phyloP scores from a whole-genome alignment of 2,888 invertebrate genomes.

The Tribolium freemani region DNA sequence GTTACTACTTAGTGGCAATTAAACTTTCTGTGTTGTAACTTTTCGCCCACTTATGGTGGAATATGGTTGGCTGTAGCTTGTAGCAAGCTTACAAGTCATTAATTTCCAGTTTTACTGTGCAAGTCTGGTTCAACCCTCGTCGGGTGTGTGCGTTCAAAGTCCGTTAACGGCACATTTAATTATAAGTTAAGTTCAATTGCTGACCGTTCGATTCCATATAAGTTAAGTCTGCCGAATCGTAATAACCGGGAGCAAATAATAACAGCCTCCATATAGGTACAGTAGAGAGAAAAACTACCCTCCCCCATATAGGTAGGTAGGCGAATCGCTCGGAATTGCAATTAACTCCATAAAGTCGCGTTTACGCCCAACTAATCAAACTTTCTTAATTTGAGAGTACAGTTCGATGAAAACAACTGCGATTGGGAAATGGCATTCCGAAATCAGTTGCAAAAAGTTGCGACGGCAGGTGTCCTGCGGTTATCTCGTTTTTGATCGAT shows the following conservation, averaged over 20 bases:
- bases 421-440: constrained; percentile 10
- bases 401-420: constrained; percentile 31
- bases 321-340: constrained; percentile 19
- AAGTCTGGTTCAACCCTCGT: neutral
- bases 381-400: constrained; percentile 50
- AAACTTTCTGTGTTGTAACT: no score
- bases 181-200: neutral
- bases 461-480: constrained; percentile 28
- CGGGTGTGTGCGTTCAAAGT: neutral
- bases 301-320: neutral
- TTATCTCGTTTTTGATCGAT: neutral
- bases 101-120: neutral
- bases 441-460: constrained; percentile 8
- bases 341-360: constrained; percentile 33
- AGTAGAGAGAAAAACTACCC: neutral
- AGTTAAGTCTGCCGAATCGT: constrained; percentile 1
- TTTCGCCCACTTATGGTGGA: neutral
- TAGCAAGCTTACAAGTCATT: neutral
- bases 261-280: constrained; percentile 8
- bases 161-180: neutral
- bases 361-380: constrained; percentile 49
- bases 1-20: no score
- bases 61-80: neutral
- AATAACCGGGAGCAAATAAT: constrained; percentile 7
- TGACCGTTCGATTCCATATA: neutral